Evolutionary conservation across 1,140 invertebrate species (phyloP).

Genomic region (Capitella teleta): DNA sequence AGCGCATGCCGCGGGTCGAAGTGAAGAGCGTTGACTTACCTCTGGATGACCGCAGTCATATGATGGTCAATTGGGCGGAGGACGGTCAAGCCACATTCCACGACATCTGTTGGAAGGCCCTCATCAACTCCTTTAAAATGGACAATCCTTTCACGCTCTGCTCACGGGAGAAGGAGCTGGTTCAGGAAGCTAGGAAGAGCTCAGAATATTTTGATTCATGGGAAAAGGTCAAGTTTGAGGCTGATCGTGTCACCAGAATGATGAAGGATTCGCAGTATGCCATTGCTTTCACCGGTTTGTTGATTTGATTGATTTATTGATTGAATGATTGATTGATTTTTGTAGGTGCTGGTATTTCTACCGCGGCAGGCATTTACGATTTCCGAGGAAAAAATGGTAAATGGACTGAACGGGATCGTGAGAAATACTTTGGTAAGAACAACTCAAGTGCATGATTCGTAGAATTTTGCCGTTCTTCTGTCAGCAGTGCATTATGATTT

Average conservation of each 20-base stretch:
- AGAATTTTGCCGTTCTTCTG: no score
- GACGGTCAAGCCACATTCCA: constrained; percentile 4
- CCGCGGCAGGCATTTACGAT: constrained; percentile 89
- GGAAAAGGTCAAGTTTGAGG: constrained; percentile 16
- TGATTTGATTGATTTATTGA: neutral
- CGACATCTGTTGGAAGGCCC: constrained; percentile 12
- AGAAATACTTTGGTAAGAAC: neutral
- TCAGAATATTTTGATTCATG: constrained; percentile 23
- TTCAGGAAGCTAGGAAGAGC: constrained; percentile 23
- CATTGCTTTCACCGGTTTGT: constrained; percentile 30
- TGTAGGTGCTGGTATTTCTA: constrained; percentile 84
- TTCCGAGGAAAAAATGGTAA: constrained; percentile 60
- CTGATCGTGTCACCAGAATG: constrained; percentile 16
- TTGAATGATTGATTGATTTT: neutral
- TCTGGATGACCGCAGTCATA: no score
- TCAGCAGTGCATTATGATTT: no score
- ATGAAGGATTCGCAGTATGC: constrained; percentile 21
- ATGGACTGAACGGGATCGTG: constrained; percentile 31
- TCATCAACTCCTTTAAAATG: constrained; percentile 9
- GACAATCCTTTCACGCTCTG: constrained; percentile 11
- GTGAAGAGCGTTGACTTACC: no score
- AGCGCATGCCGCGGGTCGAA: no score
- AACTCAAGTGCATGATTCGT: neutral
- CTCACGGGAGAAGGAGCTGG: constrained; percentile 18
- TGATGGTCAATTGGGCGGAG: no score